Percentiles rank a stretch among this genome's conserved stretches.
Conservation (phyloP, 1,140 invertebrate species). For the Hydropsyche tenuis region DNA sequence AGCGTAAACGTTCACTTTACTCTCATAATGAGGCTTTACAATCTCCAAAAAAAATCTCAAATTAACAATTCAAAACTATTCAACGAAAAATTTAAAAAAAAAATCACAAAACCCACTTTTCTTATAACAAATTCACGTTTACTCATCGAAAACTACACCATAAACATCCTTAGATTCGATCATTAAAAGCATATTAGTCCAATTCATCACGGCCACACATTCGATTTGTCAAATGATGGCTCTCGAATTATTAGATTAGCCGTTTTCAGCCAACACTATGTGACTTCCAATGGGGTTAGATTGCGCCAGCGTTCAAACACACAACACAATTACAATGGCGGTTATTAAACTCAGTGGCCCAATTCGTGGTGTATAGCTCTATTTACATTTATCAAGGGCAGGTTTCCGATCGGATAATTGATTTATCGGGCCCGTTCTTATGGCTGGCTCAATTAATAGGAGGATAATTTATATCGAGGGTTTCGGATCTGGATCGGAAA, state of each 20-base stretch:
- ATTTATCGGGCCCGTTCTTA: conserved; percentile 20
- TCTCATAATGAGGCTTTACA: too few species aligned
- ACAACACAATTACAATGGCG: neutral
- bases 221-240: neutral
- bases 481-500: too few species aligned
- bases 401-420: conserved; percentile 12
- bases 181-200: conserved; percentile 1
- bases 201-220: conserved; percentile 7
- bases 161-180: too few species aligned
- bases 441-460: neutral
- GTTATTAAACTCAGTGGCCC: neutral
- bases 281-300: neutral
- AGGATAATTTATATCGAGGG: too few species aligned
- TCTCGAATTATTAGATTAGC: neutral
- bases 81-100: too few species aligned
- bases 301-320: neutral
- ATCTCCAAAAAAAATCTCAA: too few species aligned
- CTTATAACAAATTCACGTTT: too few species aligned
- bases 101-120: too few species aligned
- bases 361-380: neutral
- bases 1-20: too few species aligned
- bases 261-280: neutral
- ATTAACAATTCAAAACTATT: too few species aligned
- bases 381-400: conserved; percentile 11
- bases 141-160: too few species aligned